phyloP scores from a whole-genome alignment of 2,888 invertebrate genomes.

The Biston stratarius region DNA sequence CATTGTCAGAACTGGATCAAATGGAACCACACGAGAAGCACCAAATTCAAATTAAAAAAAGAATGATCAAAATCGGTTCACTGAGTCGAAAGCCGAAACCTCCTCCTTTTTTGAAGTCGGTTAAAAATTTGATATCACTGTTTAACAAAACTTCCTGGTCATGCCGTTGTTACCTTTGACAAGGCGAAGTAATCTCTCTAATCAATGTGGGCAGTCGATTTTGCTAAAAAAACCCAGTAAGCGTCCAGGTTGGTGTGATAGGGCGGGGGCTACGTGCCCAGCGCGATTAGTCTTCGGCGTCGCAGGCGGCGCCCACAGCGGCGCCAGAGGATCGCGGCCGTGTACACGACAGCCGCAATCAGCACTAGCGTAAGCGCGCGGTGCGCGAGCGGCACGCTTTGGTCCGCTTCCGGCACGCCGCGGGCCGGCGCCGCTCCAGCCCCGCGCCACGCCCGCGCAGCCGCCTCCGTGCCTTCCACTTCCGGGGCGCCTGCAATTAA shows the following conservation, averaged over 20 bases:
- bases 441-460: conserved; percentile 86
- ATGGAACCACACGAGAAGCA: too few species aligned
- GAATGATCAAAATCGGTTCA: too few species aligned
- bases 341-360: conserved; percentile 61
- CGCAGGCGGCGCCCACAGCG: conserved; percentile 72
- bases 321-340: conserved; percentile 62
- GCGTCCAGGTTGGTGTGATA: neutral
- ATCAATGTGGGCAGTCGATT: neutral
- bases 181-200: neutral
- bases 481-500: conserved; percentile 73
- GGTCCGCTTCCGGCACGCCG: conserved; percentile 48
- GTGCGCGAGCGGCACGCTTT: conserved; percentile 55
- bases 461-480: conserved; percentile 78
- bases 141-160: too few species aligned
- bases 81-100: too few species aligned
- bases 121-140: neutral
- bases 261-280: conserved; percentile 70
- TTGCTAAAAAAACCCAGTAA: neutral
- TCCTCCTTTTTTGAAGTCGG: too few species aligned
- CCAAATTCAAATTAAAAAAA: too few species aligned
- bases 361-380: conserved; percentile 61
- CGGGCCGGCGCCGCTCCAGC: conserved; percentile 72
- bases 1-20: too few species aligned
- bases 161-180: neutral
- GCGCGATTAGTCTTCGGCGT: conserved; percentile 67